Evolutionary conservation across 92 coral and sea anemone species (phyloP).

Genomic region (Heliopora coerulea): DNA sequence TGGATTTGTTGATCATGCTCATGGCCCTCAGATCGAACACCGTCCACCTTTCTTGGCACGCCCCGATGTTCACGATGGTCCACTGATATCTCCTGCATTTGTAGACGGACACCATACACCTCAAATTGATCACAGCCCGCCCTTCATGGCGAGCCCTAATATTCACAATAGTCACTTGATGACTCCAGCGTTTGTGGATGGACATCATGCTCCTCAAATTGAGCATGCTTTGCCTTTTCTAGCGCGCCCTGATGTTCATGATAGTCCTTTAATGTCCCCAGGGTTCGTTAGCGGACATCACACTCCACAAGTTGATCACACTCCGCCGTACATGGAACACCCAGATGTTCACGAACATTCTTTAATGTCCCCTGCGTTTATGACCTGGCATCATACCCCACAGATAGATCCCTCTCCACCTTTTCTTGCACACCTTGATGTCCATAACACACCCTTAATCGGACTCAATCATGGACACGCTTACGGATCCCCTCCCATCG

Average conservation of each 20-base stretch:
- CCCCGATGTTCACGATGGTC: slow-evolving; percentile 22
- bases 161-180: slow-evolving; percentile 12
- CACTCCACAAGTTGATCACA: slow-evolving; percentile 20
- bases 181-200: slow-evolving; percentile 30
- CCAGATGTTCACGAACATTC: not conserved
- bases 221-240: slow-evolving; percentile 28
- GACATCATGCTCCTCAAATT: slow-evolving; percentile 22
- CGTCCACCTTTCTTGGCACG: slow-evolving; percentile 27
- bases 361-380: not conserved
- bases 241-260: slow-evolving; percentile 21
- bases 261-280: slow-evolving; percentile 18
- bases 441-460: slow-evolving; percentile 8
- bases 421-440: not conserved
- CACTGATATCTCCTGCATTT: slow-evolving; percentile 24
- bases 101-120: slow-evolving; percentile 28
- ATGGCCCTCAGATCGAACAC: slow-evolving; percentile 36
- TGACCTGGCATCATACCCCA: slow-evolving; percentile 6
- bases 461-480: not conserved
- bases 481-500: not conserved
- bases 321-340: slow-evolving; percentile 10
- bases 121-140: slow-evolving; percentile 38
- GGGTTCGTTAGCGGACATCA: slow-evolving; percentile 16
- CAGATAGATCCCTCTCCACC: slow-evolving; percentile 33
- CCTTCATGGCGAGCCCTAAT: slow-evolving; percentile 21
- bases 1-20: slow-evolving; percentile 33